These are phyloP conservation scores for Drosophila micromelanica DNA, from an alignment of 1,140 invertebrate genomes.

Conservation along the genomic window DNA sequence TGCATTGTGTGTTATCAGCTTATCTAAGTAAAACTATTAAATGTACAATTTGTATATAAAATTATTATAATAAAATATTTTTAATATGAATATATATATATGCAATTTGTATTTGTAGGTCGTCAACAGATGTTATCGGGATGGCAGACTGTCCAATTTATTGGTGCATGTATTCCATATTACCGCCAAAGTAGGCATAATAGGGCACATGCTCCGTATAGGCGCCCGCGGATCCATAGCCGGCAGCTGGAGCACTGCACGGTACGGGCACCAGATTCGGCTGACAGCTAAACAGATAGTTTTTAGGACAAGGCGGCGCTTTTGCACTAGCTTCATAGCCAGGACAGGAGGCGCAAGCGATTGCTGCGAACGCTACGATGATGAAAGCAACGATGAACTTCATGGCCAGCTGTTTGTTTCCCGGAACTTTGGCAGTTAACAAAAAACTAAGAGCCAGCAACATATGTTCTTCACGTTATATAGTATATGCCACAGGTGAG, in stretches of 20 bases:
- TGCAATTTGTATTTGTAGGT: constrained; percentile 7
- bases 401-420: constrained; percentile 33
- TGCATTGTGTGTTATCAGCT: too few relatives aligned
- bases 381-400: constrained; percentile 32
- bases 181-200: constrained; percentile 19
- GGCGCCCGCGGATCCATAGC: constrained; percentile 64
- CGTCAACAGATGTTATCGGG: background rate
- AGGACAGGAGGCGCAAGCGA: constrained; percentile 30
- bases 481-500: background rate
- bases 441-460: constrained; percentile 1
- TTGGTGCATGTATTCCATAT: background rate
- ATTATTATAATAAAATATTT: too few relatives aligned
- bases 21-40: too few relatives aligned
- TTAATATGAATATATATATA: background rate
- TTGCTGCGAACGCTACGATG: constrained; percentile 18
- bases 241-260: constrained; percentile 44
- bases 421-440: background rate
- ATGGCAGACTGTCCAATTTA: background rate
- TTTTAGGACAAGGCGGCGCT: constrained; percentile 67
- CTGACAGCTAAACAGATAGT: constrained; percentile 77
- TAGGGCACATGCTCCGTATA: constrained; percentile 61
- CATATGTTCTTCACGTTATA: constrained; percentile 1
- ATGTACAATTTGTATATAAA: too few relatives aligned
- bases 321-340: constrained; percentile 26
- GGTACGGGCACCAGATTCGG: constrained; percentile 66